Evolutionary conservation across 1,140 invertebrate species (phyloP).

Genomic region (Tetramorium simillimum): DNA sequence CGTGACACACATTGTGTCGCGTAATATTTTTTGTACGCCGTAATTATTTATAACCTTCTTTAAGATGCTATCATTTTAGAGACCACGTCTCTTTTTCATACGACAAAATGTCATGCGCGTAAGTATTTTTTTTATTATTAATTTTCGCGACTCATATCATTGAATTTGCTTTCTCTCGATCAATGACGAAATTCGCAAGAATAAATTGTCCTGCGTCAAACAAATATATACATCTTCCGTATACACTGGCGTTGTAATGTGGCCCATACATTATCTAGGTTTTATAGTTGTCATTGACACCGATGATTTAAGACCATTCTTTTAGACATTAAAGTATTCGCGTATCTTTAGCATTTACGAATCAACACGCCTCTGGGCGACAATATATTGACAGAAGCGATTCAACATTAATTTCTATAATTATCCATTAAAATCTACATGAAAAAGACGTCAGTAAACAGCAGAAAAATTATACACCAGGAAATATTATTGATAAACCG

Average conservation of each 20-base stretch:
- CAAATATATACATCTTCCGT: neutral
- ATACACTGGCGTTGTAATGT: neutral
- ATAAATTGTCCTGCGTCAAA: slow-evolving; percentile 49
- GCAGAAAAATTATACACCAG: neutral
- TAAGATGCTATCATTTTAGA: neutral
- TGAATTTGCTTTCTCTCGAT: slow-evolving; percentile 58
- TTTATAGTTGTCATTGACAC: slow-evolving; percentile 25
- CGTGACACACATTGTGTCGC: too few species aligned
- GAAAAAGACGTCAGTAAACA: neutral
- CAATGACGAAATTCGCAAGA: slow-evolving; percentile 43
- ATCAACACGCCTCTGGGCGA: neutral
- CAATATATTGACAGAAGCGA: neutral
- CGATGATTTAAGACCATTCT: slow-evolving; percentile 28
- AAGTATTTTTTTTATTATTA: neutral
- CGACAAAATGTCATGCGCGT: neutral
- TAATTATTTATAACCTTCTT: neutral
- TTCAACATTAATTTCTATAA: neutral
- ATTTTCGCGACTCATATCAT: slow-evolving; percentile 11
- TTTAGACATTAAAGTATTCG: neutral
- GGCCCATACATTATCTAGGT: slow-evolving; percentile 38
- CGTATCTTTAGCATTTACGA: neutral
- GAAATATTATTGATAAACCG: neutral
- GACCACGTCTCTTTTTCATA: neutral
- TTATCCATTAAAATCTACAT: neutral
- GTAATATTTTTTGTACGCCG: neutral